Evolutionary conservation across 2,888 invertebrate species (phyloP), one percentile per base, ranked within the genome.

Genomic region (Nomada lathburiana): DNA sequence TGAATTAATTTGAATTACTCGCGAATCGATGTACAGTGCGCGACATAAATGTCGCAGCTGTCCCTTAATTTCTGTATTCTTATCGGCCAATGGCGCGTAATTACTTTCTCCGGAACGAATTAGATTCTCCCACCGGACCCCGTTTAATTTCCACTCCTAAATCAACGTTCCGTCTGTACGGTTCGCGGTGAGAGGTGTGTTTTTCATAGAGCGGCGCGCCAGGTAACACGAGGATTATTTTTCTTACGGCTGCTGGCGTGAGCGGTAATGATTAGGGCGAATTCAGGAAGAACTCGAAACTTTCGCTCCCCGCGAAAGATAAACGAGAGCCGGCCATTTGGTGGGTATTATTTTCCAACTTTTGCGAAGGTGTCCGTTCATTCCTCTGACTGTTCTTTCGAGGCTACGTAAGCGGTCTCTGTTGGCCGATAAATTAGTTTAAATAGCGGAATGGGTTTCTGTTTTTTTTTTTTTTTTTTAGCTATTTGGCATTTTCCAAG

Each of bases 241-340:
- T 59, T 65, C 76, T 69, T 50, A 16, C 16, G n/a, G 18, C n/a
- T 16, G 20, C 7, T 18, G 59, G 5, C 47, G 13, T 20, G 13
- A 13, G 16, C 13, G 7, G 57, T 36, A 59, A 68, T 80, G 76
- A 80, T 70, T 70, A 59, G 64, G 65, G 64, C 9, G 53, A 60
- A 76, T 60, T 36, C 44, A 70, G 26, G 57, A 36, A 60, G 50
- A 60, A 76, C 76, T 80, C 65, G 76, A 47, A 65, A 10, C 44
- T 55, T 42, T 2, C 20, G 23, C 26, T 29, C 57, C 20, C 26
- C 64, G 42, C 47, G 36, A 16, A 60, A 76, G 76, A 76, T 76
- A 80, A 71, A 76, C 76, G 76, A 74, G 62, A 68, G 18, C 53
- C 29, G 2, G 23, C 29, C 16, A 47, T 47, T 16, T 13, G 11